Evolutionary conservation across 2,113 vertebrate species (phyloP), one percentile per base, ranked within the genome.

Genomic region (Ctenodactylus gundi): DNA sequence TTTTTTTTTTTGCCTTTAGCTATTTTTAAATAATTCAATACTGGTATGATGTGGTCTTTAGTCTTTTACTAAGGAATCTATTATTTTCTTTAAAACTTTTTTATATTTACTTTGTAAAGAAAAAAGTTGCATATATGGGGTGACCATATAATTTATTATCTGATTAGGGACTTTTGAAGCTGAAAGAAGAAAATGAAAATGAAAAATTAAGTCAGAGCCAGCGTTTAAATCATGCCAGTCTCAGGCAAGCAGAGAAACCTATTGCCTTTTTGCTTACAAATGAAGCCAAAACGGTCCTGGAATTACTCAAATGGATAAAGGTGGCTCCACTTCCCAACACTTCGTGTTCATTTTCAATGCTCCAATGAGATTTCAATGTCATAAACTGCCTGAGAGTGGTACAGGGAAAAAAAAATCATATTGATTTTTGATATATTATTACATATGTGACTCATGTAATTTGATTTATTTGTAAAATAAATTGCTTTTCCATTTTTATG

Each of bases 11-110:
- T 53, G 4, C 62, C 18, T 67, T 41, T 83, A 85, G 17, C 49
- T 81, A 65, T 70, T 95, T 90, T 94, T 44, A 75, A 89, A 90
- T 34, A 46, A 64, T 58, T 20, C 13, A 65, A 25, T 76, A 51
- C 80, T 93, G 6, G 27, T 49, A 31, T 72, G 44, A 39, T 62
- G 20, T 87, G 1, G 14, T 34, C 34, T 80, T 85, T 81, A 96
- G 25, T 64, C 31, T 76, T 85, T 75, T 87, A 75, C 27, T 39
- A n/a, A 64, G 23, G 57, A 0, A 17, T 18, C n/a, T 14, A 36
- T n/a, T 64, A 84, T 68, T 78, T 89, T 6, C 18, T 68, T 72
- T 91, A 27, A 23, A 86, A 46, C 4, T 57, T 85, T 60, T 70
- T 78, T 55, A 46, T 49, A 34, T 55, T 70, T 75, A 41, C 6